Base-by-base conservation (phyloP, 2,797 vertebrate species). In the Pachyuromys duprasi region DNA sequence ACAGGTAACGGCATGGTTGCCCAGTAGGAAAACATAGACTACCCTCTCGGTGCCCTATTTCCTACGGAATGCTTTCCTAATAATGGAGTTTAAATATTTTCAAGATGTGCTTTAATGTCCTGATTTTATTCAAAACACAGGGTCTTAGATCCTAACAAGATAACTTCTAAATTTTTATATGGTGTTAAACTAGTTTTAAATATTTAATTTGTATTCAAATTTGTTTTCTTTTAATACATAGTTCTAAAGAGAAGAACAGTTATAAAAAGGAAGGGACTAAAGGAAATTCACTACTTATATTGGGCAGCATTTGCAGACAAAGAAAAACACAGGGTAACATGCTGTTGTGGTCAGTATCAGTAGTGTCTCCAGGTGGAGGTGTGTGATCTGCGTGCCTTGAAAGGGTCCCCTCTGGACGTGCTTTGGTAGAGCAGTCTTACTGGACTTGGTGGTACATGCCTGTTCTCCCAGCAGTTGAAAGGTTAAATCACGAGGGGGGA, bases 71-170 rank as follows among this genome's bases (percentile, higher is more conserved):
- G 67, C 86, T 84, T 88, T 89, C n/a, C 3, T 45, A 84, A n/a
- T 45, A 55, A 12, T 24, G 22, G 36, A 45, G 82, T 94, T 75
- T 11, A 84, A 72, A 2, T 26, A 39, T 87, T 86, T 92, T 65
- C 14, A 67, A 20, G 49, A 1, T 91, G 39, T 93, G 63, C 33
- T 6, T 75, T 74, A 82, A n/a, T 17, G 12, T 90, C 42, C 84
- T 86, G 57, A 84, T 93, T 83, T 91, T 80, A 36, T 95, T 96
- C 15, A 78, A 92, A 95, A 67, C 1, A 7, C 45, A 82, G 53
- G 53, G 65, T 76, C 93, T 90, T 94, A 57, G 3, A 33, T 5
- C 13, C 39, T 86, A n/a, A 86, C 36, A 84, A 60, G 63, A 18
- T 55, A 53, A 22, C 95, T 49, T 55, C 53, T 63, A 17, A n/a